These are phyloP conservation scores for Teleogryllus occipitalis DNA, from an alignment of 1,140 invertebrate species.

Conservation along the genomic window DNA sequence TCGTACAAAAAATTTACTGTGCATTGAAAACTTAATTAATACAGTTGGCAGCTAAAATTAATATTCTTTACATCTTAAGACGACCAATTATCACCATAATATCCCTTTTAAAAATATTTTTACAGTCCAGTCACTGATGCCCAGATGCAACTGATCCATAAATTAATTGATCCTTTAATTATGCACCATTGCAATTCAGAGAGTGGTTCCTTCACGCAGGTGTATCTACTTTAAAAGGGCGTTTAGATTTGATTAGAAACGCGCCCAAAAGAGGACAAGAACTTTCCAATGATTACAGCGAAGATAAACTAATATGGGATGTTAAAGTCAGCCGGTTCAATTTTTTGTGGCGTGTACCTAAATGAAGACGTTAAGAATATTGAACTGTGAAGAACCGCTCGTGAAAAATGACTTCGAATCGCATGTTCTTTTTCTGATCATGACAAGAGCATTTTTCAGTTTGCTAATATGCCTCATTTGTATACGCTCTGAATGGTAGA, in stretches of 20 bases:
- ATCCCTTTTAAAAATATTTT: too few species aligned
- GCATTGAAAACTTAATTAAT: too few species aligned
- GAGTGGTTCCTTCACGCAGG: too few species aligned
- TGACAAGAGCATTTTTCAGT: not conserved
- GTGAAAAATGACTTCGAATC: not conserved
- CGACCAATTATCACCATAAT: too few species aligned
- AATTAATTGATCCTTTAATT: too few species aligned
- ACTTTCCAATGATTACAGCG: not conserved
- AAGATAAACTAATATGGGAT: not conserved
- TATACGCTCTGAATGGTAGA: not conserved
- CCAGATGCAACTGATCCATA: too few species aligned
- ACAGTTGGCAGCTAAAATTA: too few species aligned
- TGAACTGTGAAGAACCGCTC: not conserved
- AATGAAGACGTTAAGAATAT: not conserved
- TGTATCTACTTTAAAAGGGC: too few species aligned
- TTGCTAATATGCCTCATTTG: not conserved
- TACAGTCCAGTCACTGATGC: too few species aligned
- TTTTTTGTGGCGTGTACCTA: not conserved
- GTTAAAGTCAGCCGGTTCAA: not conserved
- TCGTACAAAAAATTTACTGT: too few species aligned
- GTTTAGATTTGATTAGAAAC: not conserved
- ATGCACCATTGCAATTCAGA: too few species aligned
- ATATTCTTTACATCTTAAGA: too few species aligned
- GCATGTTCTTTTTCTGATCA: not conserved
- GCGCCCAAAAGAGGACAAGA: not conserved